phyloP scores from a whole-genome alignment of 2,888 invertebrate genomes.

The Acanthopleura granulata region DNA sequence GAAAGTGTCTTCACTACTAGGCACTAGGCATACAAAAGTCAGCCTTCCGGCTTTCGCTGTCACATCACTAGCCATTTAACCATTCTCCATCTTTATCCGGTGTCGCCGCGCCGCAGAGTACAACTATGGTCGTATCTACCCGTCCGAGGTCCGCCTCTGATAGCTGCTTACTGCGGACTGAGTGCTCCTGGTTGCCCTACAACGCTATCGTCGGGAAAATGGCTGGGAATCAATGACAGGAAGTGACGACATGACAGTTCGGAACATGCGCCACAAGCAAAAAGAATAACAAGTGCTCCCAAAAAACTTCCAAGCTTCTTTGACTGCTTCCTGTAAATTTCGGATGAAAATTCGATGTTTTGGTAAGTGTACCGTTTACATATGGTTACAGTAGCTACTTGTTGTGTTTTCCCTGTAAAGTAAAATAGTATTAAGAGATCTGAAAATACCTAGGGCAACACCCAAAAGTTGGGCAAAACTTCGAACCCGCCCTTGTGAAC shows the following conservation, averaged over 20 bases:
- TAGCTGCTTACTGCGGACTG: background rate
- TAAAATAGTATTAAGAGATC: too few relatives aligned
- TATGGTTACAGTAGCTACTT: too few relatives aligned
- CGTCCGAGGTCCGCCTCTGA: background rate
- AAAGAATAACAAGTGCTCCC: too few relatives aligned
- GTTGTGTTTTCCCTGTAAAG: too few relatives aligned
- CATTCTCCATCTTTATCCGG: slow-evolving; percentile 15
- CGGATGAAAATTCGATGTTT: too few relatives aligned
- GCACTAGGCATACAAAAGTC: slow-evolving; percentile 12
- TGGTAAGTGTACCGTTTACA: too few relatives aligned
- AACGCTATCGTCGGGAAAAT: background rate
- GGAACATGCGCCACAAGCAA: too few relatives aligned
- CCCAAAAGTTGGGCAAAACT: too few relatives aligned
- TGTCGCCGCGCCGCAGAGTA: background rate
- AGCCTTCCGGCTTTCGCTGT: slow-evolving; percentile 14
- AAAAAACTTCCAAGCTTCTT: too few relatives aligned
- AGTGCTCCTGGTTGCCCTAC: background rate
- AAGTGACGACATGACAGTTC: background rate
- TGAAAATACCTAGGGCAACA: too few relatives aligned
- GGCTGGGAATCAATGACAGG: slow-evolving; percentile 1
- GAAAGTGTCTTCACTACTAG: background rate
- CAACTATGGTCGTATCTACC: background rate
- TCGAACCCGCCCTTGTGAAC: too few relatives aligned
- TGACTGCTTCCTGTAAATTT: too few relatives aligned
- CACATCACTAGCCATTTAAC: slow-evolving; percentile 9